Evolutionary conservation across 2,797 vertebrate species (phyloP), one percentile per base, ranked within the genome.

Genomic region (Xenentodon cancila): DNA sequence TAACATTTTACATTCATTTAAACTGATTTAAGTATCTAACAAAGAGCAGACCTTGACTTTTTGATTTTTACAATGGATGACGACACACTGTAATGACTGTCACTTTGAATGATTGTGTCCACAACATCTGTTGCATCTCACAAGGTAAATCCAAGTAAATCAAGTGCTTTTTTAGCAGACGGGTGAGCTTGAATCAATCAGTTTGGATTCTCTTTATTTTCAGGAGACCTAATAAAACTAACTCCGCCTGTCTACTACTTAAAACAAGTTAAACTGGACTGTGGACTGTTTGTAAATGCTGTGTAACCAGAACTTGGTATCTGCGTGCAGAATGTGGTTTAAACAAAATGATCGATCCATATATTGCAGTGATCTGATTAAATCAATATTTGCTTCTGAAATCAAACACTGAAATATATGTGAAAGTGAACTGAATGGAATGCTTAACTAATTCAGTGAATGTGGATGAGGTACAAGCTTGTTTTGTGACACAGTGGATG

Each of bases 401-500:
- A 61, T 79, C 63, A 81, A 77, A 54, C 12, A 53, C 87, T 88
- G 84, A 53, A 80, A 89, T 87, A 88, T 85, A 90, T 84, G 79
- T 80, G 75, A 51, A 9, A 13, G 64, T 79, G 51, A 61, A 44
- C 37, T 59, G 19, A 69, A 18, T 32, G 70, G 81, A 71, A 84
- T 81, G 79, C 68, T 42, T 27, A 53, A 15, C 60, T 70, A n/a
- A 55, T 55, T 54, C 54, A 51, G 56, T 56, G 82, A 81, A 79
- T 82, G 80, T 69, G 76, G 59, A 85, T 75, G 71, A 71, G 43
- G 59, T 76, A 61, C 25, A 67, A 71, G 77, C 75, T 80, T 0
- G 81, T 85, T 85, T 81, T 83, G 87, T 90, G 88, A 89, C 86
- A 80, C 71, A 16, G 66, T 85, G 83, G 55, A 69, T 81, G 84